Base-by-base conservation (phyloP, 2,888 invertebrate genomes). In the Andrena fulva region DNA sequence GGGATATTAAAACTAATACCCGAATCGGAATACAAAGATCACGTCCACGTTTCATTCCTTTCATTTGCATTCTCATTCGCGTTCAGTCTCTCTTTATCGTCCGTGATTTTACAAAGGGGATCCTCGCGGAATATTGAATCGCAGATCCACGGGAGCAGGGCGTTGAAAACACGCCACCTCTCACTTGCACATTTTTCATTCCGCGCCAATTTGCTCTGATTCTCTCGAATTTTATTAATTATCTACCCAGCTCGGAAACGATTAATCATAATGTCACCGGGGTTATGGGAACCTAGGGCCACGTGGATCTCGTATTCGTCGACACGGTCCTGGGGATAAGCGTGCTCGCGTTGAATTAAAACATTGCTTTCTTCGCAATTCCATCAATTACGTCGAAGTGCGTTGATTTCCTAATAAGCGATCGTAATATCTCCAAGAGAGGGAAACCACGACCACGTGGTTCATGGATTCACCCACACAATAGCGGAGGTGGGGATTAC, bases 311-410 rank as follows among this genome's bases (percentile, higher is more conserved):
- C 50, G 20, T 27, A n/a, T 27, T 59, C 3, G 54, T 62, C 24
- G 59, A 48, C 12, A 74, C 73, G 64, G 50, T 59, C 54, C 56
- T 63, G 70, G 48, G 52, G 5, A 48, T 63, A 84, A 69, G 84
- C 86, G 63, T 84, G 84, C 59, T 54, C 62, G 8, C 62, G 20
- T 29, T 73, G 64, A 78, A 52, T 72, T 52, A 33, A 33, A 64
- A 52, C 16, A n/a, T 16, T 31, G 12, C 20, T 24, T 1, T 33
- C 56, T 24, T 10, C 56, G 42, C 12, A 42, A 12, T 27, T 52
- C 52, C 52, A 56, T 56, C 27, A 10, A 20, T 12, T 8, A 16
- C 20, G 62, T 33, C n/a, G n/a, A 10, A 35, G n/a, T n/a, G 31
- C n/a, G 31, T 63, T 35, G 12, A 5, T 35, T 35, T 24, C 27